phyloP scores from a whole-genome alignment of 2,113 vertebrate genomes.

The Pipra filicauda region DNA sequence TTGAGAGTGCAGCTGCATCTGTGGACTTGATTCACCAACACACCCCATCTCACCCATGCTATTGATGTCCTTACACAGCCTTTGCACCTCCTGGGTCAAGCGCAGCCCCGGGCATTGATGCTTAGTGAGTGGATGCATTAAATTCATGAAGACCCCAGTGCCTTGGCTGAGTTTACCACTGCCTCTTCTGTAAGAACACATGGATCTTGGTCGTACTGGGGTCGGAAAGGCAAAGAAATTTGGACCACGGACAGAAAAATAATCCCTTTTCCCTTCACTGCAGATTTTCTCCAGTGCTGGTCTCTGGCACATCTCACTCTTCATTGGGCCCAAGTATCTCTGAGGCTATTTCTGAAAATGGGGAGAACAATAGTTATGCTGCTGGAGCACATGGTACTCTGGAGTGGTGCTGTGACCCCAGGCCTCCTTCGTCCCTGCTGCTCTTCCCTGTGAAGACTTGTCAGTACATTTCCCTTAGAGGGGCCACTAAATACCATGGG shows the following conservation, averaged over 20 bases:
- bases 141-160: no score
- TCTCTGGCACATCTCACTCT: neutral
- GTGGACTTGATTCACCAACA: neutral
- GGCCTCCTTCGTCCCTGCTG: neutral
- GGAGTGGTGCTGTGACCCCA: neutral
- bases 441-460: neutral
- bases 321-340: neutral
- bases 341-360: neutral
- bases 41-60: neutral
- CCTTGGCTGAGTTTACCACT: neutral
- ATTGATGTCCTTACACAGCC: neutral
- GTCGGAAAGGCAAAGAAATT: neutral
- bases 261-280: neutral
- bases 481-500: neutral
- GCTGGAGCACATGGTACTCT: neutral
- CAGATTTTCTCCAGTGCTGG: neutral
- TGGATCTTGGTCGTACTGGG: accelerated
- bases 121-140: neutral
- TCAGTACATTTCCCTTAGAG: neutral
- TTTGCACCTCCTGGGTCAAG: neutral
- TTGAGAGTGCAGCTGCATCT: neutral
- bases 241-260: neutral
- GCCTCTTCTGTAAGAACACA: neutral
- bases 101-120: neutral
- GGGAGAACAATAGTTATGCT: neutral